Evolutionary conservation across 2,888 invertebrate species (phyloP).

Genomic region (Minunthozetes semirufus): DNA sequence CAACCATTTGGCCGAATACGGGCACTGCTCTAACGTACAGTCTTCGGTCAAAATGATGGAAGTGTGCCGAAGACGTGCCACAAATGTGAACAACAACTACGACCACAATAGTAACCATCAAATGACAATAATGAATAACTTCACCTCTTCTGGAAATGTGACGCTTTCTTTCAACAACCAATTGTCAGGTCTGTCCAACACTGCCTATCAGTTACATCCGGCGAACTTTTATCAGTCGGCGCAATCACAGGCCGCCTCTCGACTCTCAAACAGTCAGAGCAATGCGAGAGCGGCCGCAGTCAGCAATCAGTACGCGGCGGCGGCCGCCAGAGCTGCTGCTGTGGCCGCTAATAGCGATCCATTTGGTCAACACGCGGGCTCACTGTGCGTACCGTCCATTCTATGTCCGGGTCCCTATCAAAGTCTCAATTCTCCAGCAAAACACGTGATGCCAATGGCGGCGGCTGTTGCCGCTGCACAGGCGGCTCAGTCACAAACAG

Average conservation of each 20-base stretch:
- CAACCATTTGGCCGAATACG: slow-evolving; percentile 88
- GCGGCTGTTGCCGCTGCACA: slow-evolving; percentile 37
- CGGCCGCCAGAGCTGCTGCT: slow-evolving; percentile 43
- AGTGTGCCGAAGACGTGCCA: slow-evolving; percentile 55
- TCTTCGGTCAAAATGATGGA: slow-evolving; percentile 98
- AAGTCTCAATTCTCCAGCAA: slow-evolving; percentile 61
- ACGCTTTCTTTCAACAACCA: slow-evolving; percentile 83
- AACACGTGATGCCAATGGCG: slow-evolving; percentile 58
- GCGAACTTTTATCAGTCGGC: slow-evolving; percentile 30
- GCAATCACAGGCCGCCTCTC: neutral
- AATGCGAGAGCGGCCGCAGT: slow-evolving; percentile 8
- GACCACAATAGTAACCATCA: slow-evolving; percentile 41
- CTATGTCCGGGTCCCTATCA: slow-evolving; percentile 74
- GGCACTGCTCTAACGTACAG: slow-evolving; percentile 78
- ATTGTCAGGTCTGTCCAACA: slow-evolving; percentile 40
- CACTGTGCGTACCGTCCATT: no score
- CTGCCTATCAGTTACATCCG: slow-evolving; percentile 34
- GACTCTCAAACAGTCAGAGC: slow-evolving; percentile 42
- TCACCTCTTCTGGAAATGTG: slow-evolving; percentile 73
- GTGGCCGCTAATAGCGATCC: slow-evolving; percentile 58
- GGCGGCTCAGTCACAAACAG: slow-evolving; percentile 57
- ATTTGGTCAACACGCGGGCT: slow-evolving; percentile 62
- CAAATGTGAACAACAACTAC: slow-evolving; percentile 32
- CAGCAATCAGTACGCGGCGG: slow-evolving; percentile 56
- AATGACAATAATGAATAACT: slow-evolving; percentile 59